These are phyloP conservation scores for Rhizomys pruinosus DNA, from an alignment of 2,113 vertebrate genomes.

Conservation along the genomic window DNA sequence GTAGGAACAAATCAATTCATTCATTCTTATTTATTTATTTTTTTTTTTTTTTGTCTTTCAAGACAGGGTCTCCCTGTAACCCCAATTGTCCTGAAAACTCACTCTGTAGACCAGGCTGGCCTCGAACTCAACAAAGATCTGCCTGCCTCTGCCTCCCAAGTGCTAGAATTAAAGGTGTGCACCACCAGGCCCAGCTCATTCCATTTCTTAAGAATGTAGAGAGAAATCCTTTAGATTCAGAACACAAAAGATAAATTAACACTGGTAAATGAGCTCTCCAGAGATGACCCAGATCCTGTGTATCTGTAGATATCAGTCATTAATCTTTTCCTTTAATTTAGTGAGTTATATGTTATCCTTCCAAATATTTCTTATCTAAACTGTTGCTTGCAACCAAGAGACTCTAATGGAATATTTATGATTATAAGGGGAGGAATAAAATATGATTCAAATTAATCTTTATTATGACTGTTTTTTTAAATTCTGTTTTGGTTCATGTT, in stretches of 20 bases:
- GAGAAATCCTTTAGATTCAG: background rate
- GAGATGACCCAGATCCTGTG: background rate
- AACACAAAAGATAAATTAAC: background rate
- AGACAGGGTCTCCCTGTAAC: too few species aligned
- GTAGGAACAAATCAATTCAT: too few species aligned
- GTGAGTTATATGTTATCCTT: background rate
- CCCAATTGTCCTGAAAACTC: too few species aligned
- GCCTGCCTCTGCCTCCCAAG: too few species aligned
- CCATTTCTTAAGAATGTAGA: background rate
- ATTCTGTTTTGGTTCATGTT: background rate
- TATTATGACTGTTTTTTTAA: conserved; percentile 40
- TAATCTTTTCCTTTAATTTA: background rate
- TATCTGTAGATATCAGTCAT: background rate
- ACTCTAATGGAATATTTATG: background rate
- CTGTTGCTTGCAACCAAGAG: background rate
- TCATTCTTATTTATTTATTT: too few species aligned
- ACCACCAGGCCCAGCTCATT: background rate
- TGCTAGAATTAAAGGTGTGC: too few species aligned
- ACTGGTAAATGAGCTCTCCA: background rate
- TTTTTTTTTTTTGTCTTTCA: too few species aligned
- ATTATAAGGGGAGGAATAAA: background rate
- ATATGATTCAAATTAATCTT: conserved; percentile 41
- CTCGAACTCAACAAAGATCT: too few species aligned
- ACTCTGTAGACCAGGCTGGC: too few species aligned
- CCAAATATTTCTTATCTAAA: conserved; percentile 41